Conservation (phyloP, 64 coral and sea anemone genomes). For the Pocillopora damicornis region DNA sequence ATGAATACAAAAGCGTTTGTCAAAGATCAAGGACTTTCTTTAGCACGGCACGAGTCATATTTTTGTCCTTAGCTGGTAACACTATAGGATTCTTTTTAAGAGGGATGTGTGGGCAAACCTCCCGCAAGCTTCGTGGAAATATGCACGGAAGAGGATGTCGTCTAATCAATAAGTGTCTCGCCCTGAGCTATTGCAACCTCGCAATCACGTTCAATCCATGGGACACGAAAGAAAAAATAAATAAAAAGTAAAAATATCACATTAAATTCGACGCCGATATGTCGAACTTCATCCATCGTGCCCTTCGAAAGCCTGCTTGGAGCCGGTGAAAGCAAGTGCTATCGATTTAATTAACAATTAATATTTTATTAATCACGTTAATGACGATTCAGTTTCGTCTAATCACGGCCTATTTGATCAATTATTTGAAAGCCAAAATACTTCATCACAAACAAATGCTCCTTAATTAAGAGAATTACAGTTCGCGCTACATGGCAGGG, state of each 20-base stretch:
- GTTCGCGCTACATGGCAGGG: conserved; percentile 62
- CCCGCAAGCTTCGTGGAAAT: conserved; percentile 26
- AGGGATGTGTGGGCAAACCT: conserved; percentile 29
- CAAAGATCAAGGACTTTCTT: conserved; percentile 73
- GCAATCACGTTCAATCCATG: conserved; percentile 42
- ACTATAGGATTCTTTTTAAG: conserved; percentile 48
- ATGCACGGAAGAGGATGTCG: conserved; percentile 29
- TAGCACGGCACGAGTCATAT: conserved; percentile 47
- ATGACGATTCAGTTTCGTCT: conserved; percentile 93
- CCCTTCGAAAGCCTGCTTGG: conserved; percentile 70
- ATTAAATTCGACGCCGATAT: conserved; percentile 70
- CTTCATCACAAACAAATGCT: conserved; percentile 99
- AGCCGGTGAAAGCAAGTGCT: conserved; percentile 70
- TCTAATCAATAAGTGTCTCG: not conserved
- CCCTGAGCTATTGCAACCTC: not conserved
- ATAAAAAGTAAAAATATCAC: conserved; percentile 64
- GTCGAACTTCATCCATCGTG: conserved; percentile 57
- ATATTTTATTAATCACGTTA: conserved; percentile 99
- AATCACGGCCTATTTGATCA: conserved; percentile 99
- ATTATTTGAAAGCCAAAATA: conserved; percentile 99
- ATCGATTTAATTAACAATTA: conserved; percentile 97
- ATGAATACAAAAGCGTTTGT: conserved; percentile 79
- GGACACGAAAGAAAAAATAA: not conserved
- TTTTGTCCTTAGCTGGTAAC: conserved; percentile 34
- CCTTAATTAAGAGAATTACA: conserved; percentile 98